phyloP scores from a whole-genome alignment of 53 echinoderm and acorn worm species.

The Temnopleurus reevesii region DNA sequence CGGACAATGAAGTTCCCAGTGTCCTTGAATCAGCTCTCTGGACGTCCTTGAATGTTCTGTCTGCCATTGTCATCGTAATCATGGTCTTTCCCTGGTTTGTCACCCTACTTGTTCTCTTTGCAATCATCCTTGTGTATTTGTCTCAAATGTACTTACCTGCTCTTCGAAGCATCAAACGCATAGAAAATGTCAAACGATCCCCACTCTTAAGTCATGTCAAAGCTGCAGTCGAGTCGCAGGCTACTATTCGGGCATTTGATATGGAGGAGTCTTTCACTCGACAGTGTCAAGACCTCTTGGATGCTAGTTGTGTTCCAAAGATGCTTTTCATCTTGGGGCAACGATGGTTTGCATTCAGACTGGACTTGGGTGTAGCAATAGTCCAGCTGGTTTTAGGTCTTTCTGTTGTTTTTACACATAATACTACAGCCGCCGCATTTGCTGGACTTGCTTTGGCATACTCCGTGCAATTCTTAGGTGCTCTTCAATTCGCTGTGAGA shows the following conservation, averaged over 20 bases:
- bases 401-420: constrained; percentile 72
- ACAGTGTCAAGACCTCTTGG: constrained; percentile 72
- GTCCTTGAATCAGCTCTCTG: constrained; percentile 63
- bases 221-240: constrained; percentile 71
- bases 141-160: constrained; percentile 67
- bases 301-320: constrained; percentile 72
- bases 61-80: constrained; percentile 64
- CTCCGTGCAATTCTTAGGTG: constrained; percentile 73
- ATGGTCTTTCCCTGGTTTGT: constrained; percentile 86
- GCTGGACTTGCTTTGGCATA: constrained; percentile 86
- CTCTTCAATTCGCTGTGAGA: constrained; percentile 73
- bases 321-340: constrained; percentile 72
- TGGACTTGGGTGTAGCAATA: constrained; percentile 70
- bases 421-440: constrained; percentile 70
- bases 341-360: constrained; percentile 84
- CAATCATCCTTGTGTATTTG: constrained; percentile 65
- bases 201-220: constrained; percentile 87
- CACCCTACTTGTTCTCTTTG: constrained; percentile 62
- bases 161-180: constrained; percentile 83
- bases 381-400: constrained; percentile 51
- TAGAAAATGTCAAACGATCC: constrained; percentile 86
- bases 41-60: constrained; percentile 58
- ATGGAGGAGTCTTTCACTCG: constrained; percentile 66
- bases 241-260: constrained; percentile 81
- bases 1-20: constrained; percentile 66